Conservation (phyloP, 2,797 vertebrate genomes). For the Scolopax bukidnonensis region DNA sequence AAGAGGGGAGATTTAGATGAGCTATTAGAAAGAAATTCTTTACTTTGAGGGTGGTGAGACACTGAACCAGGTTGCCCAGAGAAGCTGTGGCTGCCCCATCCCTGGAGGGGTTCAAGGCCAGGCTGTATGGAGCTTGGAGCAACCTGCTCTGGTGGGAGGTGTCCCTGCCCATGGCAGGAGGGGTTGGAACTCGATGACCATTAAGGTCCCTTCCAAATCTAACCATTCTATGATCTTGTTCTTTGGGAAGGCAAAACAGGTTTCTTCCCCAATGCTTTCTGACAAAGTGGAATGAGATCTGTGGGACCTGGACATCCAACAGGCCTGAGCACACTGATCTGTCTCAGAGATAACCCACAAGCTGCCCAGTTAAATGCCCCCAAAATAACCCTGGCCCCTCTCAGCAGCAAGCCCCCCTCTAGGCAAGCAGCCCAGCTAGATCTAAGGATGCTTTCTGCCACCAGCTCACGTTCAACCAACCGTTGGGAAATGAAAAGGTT, state of each 20-base stretch:
- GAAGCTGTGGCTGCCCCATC: background rate
- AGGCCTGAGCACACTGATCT: fast-evolving
- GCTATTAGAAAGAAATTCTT: background rate
- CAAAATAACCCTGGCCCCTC: background rate
- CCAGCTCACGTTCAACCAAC: background rate
- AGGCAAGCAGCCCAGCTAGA: background rate
- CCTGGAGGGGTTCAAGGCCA: background rate
- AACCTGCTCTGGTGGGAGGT: background rate
- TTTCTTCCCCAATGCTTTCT: background rate
- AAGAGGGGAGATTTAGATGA: background rate
- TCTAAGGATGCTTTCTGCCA: background rate
- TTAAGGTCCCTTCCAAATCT: background rate
- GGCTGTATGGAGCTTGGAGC: background rate
- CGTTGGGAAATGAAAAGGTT: background rate
- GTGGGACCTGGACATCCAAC: background rate
- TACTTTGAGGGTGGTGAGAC: background rate
- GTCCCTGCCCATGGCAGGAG: background rate
- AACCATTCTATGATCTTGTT: background rate
- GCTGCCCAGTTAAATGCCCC: background rate
- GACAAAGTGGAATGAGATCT: background rate
- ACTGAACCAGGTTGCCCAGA: background rate
- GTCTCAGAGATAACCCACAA: background rate
- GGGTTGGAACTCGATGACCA: background rate
- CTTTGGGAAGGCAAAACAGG: background rate
- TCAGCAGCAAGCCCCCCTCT: background rate